These are phyloP conservation scores for Thunnus maccoyii DNA, from an alignment of 2,113 vertebrate species.

Conservation along the genomic window DNA sequence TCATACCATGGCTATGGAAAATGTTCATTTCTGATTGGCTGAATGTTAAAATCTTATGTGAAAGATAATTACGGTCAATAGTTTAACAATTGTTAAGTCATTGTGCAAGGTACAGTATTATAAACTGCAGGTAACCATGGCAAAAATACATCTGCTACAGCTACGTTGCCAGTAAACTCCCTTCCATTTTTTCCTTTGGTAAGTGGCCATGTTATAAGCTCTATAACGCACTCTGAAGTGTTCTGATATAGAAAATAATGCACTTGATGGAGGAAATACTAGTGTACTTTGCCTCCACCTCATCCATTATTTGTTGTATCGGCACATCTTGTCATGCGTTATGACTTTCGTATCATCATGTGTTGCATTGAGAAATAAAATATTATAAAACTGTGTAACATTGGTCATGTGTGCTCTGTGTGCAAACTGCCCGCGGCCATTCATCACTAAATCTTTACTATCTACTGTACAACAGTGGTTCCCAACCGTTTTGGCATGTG, in stretches of 20 bases:
- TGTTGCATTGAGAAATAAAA: constrained; percentile 66
- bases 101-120: constrained; percentile 60
- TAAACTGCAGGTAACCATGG: constrained; percentile 14
- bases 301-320: constrained; percentile 3
- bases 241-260: constrained; percentile 23
- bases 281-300: neutral
- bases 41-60: neutral
- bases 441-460: neutral
- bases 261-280: neutral
- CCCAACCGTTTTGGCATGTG: no score
- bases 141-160: neutral
- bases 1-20: constrained; percentile 5
- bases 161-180: neutral
- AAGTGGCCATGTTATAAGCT: constrained; percentile 7
- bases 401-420: constrained; percentile 10
- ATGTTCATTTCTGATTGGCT: constrained; percentile 3
- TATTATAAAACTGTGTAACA: constrained; percentile 26
- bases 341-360: constrained; percentile 23
- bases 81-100: neutral
- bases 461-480: neutral
- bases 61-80: neutral
- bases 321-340: constrained; percentile 7
- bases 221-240: constrained; percentile 16
- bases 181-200: neutral
- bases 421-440: neutral